A percentile compares a stretch with the other conserved stretches of the same genome.
Evolutionary conservation across 30 jellyfish, hydroid and myxozoan species (phyloP).

Genomic region (Aurelia aurita): DNA sequence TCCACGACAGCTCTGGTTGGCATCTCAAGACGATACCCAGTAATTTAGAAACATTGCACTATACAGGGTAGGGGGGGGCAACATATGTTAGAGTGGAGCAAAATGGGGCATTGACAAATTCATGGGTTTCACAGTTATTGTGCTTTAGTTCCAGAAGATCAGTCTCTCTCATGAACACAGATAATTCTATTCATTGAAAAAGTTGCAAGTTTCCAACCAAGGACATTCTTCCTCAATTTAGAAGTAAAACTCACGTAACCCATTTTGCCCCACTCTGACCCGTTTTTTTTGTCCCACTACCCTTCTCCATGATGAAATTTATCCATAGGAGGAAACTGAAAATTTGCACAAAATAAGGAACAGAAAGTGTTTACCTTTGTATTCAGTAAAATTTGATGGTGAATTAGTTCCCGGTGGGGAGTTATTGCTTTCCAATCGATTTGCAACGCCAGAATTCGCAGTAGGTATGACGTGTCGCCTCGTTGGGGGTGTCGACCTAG

Average conservation of each 20-base stretch:
- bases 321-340: not conserved
- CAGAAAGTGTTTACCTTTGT: slow-evolving; percentile 10
- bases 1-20: too few species aligned
- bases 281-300: not conserved
- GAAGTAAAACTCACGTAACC: too few species aligned
- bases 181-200: too few species aligned
- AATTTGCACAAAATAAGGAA: not conserved
- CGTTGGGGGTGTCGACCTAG: not conserved
- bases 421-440: not conserved
- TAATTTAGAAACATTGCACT: not conserved
- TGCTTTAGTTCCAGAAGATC: too few species aligned
- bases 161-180: too few species aligned
- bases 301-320: not conserved
- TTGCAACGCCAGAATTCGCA: not conserved
- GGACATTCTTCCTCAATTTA: too few species aligned
- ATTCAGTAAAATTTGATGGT: slow-evolving; percentile 29
- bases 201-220: too few species aligned
- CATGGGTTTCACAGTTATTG: too few species aligned
- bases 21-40: too few species aligned
- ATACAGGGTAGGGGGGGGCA: not conserved
- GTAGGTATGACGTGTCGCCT: not conserved
- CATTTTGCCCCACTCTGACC: too few species aligned
- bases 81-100: not conserved
- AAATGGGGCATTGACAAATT: not conserved
- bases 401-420: not conserved